Evolutionary conservation across 92 coral and sea anemone genomes (phyloP).

Genomic region (Montipora capitata): DNA sequence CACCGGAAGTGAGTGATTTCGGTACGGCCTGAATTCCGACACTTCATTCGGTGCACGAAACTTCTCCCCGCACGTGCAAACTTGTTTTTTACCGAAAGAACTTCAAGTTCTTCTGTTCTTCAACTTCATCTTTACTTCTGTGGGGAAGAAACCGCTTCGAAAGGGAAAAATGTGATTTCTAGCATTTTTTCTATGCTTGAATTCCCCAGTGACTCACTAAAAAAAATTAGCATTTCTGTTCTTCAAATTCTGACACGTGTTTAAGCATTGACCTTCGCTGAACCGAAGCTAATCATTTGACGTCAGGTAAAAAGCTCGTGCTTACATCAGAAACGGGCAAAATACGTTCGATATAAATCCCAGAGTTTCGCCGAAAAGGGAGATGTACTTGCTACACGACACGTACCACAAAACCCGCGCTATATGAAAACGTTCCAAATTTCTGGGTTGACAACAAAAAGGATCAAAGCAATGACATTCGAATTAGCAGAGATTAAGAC

Average conservation of each 20-base stretch:
- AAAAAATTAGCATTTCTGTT: constrained; percentile 50
- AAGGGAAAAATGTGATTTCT: not conserved
- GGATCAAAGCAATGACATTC: not conserved
- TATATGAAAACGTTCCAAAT: not conserved
- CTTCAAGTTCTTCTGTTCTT: not conserved
- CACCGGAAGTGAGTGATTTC: constrained; percentile 79
- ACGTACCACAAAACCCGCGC: too few relatives aligned
- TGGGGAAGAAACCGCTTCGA: not conserved
- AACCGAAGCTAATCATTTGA: constrained; percentile 50
- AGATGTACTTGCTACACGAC: not conserved
- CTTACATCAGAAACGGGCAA: constrained; percentile 15
- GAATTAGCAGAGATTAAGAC: constrained; percentile 30
- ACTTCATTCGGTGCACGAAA: constrained; percentile 39
- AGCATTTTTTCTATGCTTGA: constrained; percentile 9
- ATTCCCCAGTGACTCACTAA: constrained; percentile 39
- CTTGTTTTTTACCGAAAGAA: constrained; percentile 3
- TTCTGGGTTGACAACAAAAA: not conserved
- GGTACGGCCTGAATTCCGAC: constrained; percentile 45
- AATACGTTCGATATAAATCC: constrained; percentile 4
- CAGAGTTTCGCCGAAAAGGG: not conserved
- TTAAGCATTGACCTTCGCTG: constrained; percentile 58
- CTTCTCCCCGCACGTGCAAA: constrained; percentile 48
- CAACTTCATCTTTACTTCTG: not conserved
- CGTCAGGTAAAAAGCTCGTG: constrained; percentile 38
- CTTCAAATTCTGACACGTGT: constrained; percentile 46